Evolutionary conservation across 2,113 vertebrate species (phyloP).

Genomic region (Malurus cyaneus): DNA sequence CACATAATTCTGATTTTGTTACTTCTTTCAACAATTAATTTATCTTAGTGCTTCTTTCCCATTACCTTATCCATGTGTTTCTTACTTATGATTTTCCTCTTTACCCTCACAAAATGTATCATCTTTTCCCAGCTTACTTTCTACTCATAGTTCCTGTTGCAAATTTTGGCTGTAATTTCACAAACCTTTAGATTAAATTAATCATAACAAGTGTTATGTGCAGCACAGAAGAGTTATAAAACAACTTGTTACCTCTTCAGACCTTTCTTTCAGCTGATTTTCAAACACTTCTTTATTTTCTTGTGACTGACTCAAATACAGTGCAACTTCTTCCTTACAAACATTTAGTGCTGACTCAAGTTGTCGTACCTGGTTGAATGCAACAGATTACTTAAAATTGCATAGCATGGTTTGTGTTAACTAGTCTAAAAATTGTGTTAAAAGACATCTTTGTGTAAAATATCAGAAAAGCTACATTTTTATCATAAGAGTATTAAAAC

Average conservation of each 20-base stretch:
- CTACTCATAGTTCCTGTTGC: background rate
- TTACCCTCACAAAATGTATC: background rate
- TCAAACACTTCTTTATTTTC: slow-evolving; percentile 80
- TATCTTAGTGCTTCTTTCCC: background rate
- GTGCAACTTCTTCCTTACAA: slow-evolving; percentile 82
- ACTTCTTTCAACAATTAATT: background rate
- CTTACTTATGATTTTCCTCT: background rate
- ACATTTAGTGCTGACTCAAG: slow-evolving; percentile 80
- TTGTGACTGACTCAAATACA: slow-evolving; percentile 80
- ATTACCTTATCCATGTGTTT: background rate
- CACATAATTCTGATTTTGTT: background rate
- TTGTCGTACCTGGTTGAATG: slow-evolving; percentile 77
- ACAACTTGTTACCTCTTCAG: slow-evolving; percentile 79
- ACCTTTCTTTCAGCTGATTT: slow-evolving; percentile 80
- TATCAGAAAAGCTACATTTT: background rate
- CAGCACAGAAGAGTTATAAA: background rate
- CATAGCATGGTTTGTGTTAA: background rate
- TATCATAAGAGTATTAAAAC: background rate
- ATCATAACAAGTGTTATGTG: background rate
- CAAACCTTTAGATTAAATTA: background rate
- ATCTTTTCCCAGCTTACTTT: background rate
- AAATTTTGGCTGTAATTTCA: background rate
- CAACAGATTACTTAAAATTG: background rate
- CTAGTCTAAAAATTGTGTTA: background rate
- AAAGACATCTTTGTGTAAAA: background rate